phyloP scores from a whole-genome alignment of 2,797 vertebrate species.

The Sebastes diaconus region DNA sequence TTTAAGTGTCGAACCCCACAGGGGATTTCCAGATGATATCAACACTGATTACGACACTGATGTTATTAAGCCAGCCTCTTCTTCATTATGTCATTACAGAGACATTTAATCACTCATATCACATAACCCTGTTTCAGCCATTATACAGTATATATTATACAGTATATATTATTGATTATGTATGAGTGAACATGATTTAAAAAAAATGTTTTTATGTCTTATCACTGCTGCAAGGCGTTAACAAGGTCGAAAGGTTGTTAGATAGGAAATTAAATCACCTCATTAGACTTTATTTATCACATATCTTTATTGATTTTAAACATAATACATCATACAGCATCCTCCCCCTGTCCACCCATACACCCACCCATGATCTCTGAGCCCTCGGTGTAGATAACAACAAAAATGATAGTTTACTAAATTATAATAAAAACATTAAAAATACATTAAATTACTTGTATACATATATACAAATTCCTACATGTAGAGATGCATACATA shows the following conservation, averaged over 20 bases:
- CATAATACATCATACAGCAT: too few relatives aligned
- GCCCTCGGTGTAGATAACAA: too few relatives aligned
- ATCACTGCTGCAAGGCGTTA: background rate
- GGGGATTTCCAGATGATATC: slow-evolving; percentile 67
- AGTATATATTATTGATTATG: background rate
- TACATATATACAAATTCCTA: too few relatives aligned
- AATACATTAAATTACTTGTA: too few relatives aligned
- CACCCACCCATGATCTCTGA: too few relatives aligned
- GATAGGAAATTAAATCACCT: background rate
- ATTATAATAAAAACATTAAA: too few relatives aligned
- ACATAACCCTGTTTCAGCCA: slow-evolving; percentile 33
- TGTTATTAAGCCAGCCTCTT: slow-evolving; percentile 67
- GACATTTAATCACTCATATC: slow-evolving; percentile 64
- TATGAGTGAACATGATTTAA: background rate
- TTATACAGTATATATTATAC: background rate
- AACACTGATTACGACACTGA: slow-evolving; percentile 70
- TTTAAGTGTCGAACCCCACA: slow-evolving; percentile 54
- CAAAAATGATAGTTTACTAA: too few relatives aligned
- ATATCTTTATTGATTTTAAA: too few relatives aligned
- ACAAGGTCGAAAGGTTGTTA: background rate
- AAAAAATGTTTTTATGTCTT: background rate
- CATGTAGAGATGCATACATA: too few relatives aligned
- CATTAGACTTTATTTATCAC: background rate
- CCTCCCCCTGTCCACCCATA: too few relatives aligned
- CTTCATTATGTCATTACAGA: slow-evolving; percentile 61